Conservation (phyloP, 2,797 vertebrate species). For the Hydrolagus colliei region DNA sequence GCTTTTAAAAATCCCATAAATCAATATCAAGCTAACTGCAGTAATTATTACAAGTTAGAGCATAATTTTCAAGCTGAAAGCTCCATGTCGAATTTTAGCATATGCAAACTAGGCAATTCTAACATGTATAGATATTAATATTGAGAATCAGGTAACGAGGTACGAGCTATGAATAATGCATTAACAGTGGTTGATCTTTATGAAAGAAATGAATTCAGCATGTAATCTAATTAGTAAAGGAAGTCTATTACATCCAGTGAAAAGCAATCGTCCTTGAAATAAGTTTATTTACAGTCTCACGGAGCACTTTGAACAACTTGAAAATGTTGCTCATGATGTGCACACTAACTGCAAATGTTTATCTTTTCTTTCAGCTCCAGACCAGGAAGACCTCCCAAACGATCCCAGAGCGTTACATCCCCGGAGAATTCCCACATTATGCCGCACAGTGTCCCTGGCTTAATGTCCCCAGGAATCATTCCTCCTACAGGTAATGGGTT, state of each 20-base stretch:
- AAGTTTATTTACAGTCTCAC: conserved; percentile 99
- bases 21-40: conserved; percentile 99
- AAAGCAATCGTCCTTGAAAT: conserved; percentile 99
- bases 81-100: conserved; percentile 95
- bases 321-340: conserved; percentile 71
- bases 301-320: conserved; percentile 88
- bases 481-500: conserved; percentile 83
- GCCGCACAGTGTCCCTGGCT: conserved; percentile 95
- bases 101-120: conserved; percentile 99
- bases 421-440: conserved; percentile 97
- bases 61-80: conserved; percentile 99
- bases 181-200: conserved; percentile 99
- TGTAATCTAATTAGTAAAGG: conserved; percentile 99
- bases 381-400: conserved; percentile 96
- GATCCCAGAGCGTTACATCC: conserved; percentile 95
- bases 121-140: conserved; percentile 99
- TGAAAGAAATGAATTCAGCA: conserved; percentile 99
- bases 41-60: conserved; percentile 99
- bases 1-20: conserved; percentile 99
- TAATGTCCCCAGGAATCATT: conserved; percentile 98
- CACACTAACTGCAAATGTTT: conserved; percentile 1
- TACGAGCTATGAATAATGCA: conserved; percentile 99
- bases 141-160: conserved; percentile 99
- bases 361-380: conserved; percentile 77
- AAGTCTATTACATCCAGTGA: conserved; percentile 99